A percentile compares a stretch with the other conserved stretches of the same genome.
phyloP scores from a whole-genome alignment of 2,797 vertebrate genomes.

The Pogonophryne albipinna region DNA sequence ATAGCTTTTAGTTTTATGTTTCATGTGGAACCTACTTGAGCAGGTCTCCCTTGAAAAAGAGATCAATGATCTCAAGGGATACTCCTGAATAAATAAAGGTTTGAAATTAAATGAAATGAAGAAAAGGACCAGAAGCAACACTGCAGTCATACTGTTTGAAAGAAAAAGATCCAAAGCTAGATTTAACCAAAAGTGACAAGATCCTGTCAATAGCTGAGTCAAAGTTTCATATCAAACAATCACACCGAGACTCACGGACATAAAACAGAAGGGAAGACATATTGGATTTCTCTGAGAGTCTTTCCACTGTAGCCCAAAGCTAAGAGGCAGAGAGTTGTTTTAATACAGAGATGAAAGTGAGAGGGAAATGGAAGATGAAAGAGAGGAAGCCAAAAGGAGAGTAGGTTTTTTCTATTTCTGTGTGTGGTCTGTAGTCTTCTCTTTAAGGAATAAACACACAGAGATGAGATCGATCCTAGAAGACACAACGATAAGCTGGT shows the following conservation, averaged over 20 bases:
- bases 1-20: constrained; percentile 16
- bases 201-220: constrained; percentile 50
- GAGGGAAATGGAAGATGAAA: constrained; percentile 70
- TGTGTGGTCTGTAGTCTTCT: constrained; percentile 50
- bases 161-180: constrained; percentile 54
- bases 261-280: constrained; percentile 63
- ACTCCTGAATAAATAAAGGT: too few relatives aligned
- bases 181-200: constrained; percentile 60
- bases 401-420: constrained; percentile 47
- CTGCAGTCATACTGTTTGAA: neutral
- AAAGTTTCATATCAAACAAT: constrained; percentile 64
- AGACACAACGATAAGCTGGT: constrained; percentile 59
- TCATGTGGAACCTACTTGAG: too few relatives aligned
- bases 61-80: too few relatives aligned
- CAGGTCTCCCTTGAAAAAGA: too few relatives aligned
- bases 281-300: constrained; percentile 68
- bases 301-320: constrained; percentile 63
- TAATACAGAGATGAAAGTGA: constrained; percentile 76
- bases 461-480: constrained; percentile 60
- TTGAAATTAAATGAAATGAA: too few relatives aligned
- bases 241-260: constrained; percentile 39
- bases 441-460: constrained; percentile 54
- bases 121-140: constrained; percentile 47
- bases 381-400: constrained; percentile 41
- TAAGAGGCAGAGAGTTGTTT: constrained; percentile 58